Percentiles rank a stretch among this genome's conserved stretches.
phyloP scores from a whole-genome alignment of 2,113 vertebrate genomes.

The Catharus fuscescens region DNA sequence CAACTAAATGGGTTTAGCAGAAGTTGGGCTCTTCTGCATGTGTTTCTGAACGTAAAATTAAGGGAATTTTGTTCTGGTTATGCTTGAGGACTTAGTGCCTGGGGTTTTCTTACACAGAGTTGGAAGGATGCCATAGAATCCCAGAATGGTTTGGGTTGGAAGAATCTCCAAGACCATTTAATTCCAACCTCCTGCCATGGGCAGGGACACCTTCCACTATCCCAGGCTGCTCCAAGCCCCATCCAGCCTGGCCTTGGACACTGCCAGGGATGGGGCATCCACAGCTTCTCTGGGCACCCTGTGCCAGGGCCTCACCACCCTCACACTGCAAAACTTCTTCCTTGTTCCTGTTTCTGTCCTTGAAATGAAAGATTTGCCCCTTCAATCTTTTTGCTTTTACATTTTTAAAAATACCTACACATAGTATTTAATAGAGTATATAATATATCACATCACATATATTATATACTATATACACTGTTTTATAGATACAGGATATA shows the following conservation, averaged over 20 bases:
- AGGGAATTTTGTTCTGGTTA: not conserved
- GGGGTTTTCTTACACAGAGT: not conserved
- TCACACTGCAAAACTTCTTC: not conserved
- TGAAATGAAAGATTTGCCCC: not conserved
- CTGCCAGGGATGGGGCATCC: not conserved
- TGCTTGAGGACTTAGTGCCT: not conserved
- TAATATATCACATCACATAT: not conserved
- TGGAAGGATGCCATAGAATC: not conserved
- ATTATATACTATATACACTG: not conserved
- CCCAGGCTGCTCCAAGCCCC: not conserved
- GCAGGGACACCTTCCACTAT: not conserved
- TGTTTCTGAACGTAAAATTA: not conserved
- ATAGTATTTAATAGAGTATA: not conserved
- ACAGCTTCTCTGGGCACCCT: not conserved
- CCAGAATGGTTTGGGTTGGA: not conserved
- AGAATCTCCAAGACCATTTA: not conserved
- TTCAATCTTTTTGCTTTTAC: accelerated
- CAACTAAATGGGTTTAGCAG: not conserved
- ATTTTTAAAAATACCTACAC: not conserved
- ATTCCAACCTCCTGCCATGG: not conserved
- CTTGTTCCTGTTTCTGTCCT: not conserved
- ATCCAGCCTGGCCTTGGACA: accelerated
- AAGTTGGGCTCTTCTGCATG: not conserved
- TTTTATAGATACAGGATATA: not conserved
- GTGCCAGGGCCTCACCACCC: not conserved